Percentiles rank a stretch among this genome's conserved stretches.
Evolutionary conservation across 1,140 invertebrate species (phyloP).

Genomic region (Drosophila subobscura): DNA sequence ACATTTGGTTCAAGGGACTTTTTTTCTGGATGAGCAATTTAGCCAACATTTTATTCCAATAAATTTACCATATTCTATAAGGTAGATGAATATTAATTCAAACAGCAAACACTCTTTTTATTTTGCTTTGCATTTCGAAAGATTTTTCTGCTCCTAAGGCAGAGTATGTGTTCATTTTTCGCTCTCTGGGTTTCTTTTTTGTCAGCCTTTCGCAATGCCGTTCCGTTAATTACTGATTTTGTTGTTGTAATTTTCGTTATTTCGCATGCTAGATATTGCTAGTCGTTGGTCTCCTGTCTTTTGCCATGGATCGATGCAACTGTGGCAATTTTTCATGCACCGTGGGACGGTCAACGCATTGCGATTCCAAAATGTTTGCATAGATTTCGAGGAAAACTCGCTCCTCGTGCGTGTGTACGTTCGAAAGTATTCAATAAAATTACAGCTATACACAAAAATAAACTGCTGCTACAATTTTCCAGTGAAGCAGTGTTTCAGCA

Average conservation of each 20-base stretch:
- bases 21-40: too few relatives aligned
- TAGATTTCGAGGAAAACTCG: conserved; percentile 54
- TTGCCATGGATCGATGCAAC: conserved; percentile 29
- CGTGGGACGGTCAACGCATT: conserved; percentile 76
- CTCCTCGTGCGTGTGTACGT: conserved; percentile 18
- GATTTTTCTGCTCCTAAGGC: too few relatives aligned
- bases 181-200: too few relatives aligned
- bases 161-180: too few relatives aligned
- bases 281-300: neutral
- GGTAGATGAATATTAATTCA: too few relatives aligned
- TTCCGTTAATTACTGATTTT: conserved; percentile 6
- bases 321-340: conserved; percentile 63
- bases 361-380: conserved; percentile 74
- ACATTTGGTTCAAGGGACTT: too few relatives aligned
- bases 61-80: too few relatives aligned
- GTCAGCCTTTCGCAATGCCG: conserved; percentile 7
- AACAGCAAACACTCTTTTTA: too few relatives aligned
- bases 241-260: conserved; percentile 40
- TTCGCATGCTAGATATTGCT: conserved; percentile 3
- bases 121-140: too few relatives aligned
- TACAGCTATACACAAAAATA: conserved; percentile 19
- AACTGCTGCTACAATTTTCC: conserved; percentile 25
- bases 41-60: too few relatives aligned
- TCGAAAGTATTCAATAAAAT: conserved; percentile 56
- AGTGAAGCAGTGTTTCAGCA: neutral